phyloP scores from a whole-genome alignment of 2,888 invertebrate genomes.

The Diarsia dahlii region DNA sequence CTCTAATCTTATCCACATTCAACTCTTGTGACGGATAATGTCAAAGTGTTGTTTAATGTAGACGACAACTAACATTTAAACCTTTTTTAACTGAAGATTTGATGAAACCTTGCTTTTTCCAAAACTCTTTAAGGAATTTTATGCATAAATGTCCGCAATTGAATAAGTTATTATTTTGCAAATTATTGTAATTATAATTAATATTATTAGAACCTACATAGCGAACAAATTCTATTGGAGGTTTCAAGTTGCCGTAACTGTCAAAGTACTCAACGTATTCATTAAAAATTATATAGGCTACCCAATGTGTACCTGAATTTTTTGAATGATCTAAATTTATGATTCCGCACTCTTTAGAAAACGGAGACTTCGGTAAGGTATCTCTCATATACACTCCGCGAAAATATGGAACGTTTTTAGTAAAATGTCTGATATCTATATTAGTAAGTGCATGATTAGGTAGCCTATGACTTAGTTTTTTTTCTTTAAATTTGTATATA shows the following conservation, averaged over 20 bases:
- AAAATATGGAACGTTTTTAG: neutral
- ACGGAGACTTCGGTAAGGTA: neutral
- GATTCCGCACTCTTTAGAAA: neutral
- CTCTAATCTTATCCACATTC: slow-evolving; percentile 1
- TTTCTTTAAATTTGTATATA: neutral
- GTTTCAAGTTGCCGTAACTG: slow-evolving; percentile 6
- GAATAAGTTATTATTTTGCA: slow-evolving; percentile 5
- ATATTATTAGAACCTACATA: slow-evolving; percentile 2
- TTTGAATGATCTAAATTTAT: neutral
- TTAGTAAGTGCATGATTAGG: neutral
- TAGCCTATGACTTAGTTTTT: neutral
- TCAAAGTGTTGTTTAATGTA: neutral
- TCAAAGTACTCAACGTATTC: slow-evolving; percentile 3
- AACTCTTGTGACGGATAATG: neutral
- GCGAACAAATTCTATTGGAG: slow-evolving; percentile 1
- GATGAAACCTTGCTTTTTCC: slow-evolving; percentile 1
- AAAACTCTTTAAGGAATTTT: slow-evolving; percentile 1
- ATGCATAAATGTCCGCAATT: slow-evolving; percentile 3
- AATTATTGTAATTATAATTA: slow-evolving; percentile 3
- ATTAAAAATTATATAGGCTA: slow-evolving; percentile 4
- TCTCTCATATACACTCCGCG: neutral
- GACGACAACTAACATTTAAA: neutral
- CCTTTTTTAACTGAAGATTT: slow-evolving; percentile 1
- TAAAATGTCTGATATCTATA: neutral
- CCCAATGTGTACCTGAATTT: slow-evolving; percentile 3